A percentile compares a stretch with the other conserved stretches of the same genome.
These are phyloP conservation scores for Lemur catta DNA, from an alignment of 2,797 vertebrate genomes.

Conservation along the genomic window DNA sequence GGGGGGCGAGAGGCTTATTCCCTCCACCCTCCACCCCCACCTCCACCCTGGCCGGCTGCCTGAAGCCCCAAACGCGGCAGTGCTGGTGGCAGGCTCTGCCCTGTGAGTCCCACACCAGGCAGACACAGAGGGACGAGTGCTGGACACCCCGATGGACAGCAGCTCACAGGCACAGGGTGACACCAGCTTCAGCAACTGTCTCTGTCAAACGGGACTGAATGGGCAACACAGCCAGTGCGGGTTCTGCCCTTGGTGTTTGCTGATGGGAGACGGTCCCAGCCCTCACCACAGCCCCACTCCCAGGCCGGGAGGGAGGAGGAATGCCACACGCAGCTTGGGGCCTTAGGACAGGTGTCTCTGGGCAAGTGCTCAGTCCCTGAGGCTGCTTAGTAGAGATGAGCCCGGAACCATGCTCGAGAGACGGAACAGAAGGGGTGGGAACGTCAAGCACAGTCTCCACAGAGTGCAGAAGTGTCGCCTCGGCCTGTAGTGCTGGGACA, in stretches of 20 bases:
- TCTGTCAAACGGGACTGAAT: accelerated
- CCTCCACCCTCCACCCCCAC: not conserved
- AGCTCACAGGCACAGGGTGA: not conserved
- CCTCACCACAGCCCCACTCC: not conserved
- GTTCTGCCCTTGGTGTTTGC: too few relatives aligned
- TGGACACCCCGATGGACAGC: not conserved
- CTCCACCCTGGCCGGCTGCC: not conserved
- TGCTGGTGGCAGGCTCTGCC: too few relatives aligned
- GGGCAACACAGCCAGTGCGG: not conserved
- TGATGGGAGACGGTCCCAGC: not conserved
- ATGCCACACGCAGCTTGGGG: too few relatives aligned
- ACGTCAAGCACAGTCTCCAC: accelerated
- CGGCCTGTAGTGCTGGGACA: not conserved
- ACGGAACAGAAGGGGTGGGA: accelerated
- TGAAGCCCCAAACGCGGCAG: accelerated
- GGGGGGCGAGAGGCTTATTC: not conserved
- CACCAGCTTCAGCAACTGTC: accelerated
- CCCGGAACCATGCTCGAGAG: accelerated
- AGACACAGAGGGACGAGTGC: not conserved
- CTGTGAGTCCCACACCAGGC: accelerated
- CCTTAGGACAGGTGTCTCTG: accelerated
- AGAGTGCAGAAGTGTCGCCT: accelerated
- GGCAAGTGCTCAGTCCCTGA: accelerated
- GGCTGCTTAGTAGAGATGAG: not conserved
- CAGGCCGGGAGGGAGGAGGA: not conserved